These are phyloP conservation scores for Elachura formosa DNA, from an alignment of 2,113 vertebrate species.

Conservation along the genomic window DNA sequence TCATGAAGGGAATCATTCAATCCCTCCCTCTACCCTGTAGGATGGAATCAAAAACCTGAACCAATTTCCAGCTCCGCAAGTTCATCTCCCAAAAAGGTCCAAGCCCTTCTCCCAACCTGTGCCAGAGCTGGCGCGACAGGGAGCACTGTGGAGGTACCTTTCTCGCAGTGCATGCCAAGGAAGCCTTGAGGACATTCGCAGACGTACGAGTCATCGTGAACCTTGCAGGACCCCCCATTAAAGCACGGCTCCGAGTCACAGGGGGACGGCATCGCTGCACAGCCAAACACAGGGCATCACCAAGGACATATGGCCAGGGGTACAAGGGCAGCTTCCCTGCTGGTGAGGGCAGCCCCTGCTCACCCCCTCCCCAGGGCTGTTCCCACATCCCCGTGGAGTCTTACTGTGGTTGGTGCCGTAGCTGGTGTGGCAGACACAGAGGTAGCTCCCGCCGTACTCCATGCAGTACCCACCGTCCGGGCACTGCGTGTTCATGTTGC, in stretches of 20 bases:
- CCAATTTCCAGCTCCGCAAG: not conserved
- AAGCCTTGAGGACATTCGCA: constrained; percentile 89
- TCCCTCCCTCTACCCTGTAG: not conserved
- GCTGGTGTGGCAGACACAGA: constrained; percentile 91
- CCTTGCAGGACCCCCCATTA: constrained; percentile 90
- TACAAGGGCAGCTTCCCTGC: not conserved
- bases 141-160: constrained; percentile 72
- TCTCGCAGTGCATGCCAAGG: constrained; percentile 88
- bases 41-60: not conserved
- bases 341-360: not conserved
- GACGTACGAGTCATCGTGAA: constrained; percentile 82
- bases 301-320: fast-evolving
- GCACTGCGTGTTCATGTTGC: constrained; percentile 88
- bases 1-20: not conserved
- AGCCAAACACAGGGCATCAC: not conserved
- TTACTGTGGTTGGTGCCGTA: constrained; percentile 83
- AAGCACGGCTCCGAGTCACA: constrained; percentile 95
- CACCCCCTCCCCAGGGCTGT: fast-evolving
- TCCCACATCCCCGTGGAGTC: not conserved
- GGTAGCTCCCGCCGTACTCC: constrained; percentile 90
- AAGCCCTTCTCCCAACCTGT: not conserved
- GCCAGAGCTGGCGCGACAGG: not conserved
- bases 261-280: constrained; percentile 88
- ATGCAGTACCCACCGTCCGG: constrained; percentile 90
- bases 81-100: not conserved